These are phyloP conservation scores for Tribolium madens DNA, from an alignment of 1,140 invertebrate species.

Conservation along the genomic window DNA sequence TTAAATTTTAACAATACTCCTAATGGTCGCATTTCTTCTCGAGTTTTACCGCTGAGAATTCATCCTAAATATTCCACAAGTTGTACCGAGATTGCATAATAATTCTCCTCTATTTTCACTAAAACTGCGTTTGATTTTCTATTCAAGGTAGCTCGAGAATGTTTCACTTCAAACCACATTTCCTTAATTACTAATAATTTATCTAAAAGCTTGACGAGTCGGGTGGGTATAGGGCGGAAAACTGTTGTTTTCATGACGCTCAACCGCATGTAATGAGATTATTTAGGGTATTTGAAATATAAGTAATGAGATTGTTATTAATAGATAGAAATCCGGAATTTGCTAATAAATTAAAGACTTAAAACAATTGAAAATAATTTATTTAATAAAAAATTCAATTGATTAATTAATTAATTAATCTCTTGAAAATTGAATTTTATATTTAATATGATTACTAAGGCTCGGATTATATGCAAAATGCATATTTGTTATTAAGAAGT, in stretches of 20 bases:
- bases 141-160: background rate
- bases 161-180: too few relatives aligned
- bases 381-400: too few relatives aligned
- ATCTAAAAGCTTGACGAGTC: constrained; percentile 8
- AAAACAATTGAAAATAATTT: too few relatives aligned
- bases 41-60: background rate
- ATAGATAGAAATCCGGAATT: constrained; percentile 1
- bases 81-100: background rate
- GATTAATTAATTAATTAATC: too few relatives aligned
- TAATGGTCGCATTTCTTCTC: background rate
- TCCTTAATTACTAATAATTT: constrained; percentile 16
- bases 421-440: too few relatives aligned
- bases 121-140: constrained; percentile 7
- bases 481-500: too few relatives aligned
- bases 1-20: constrained; percentile 7
- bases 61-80: constrained; percentile 3
- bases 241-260: background rate
- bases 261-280: constrained; percentile 20
- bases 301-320: constrained; percentile 41
- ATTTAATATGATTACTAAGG: too few relatives aligned
- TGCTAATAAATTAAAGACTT: background rate
- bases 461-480: too few relatives aligned
- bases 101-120: background rate
- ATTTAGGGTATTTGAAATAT: constrained; percentile 38
- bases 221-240: constrained; percentile 12